Percentiles rank a stretch among this genome's conserved stretches.
Evolutionary conservation across 1,140 invertebrate species (phyloP).

Genomic region (Stegodyphus mimosarum): DNA sequence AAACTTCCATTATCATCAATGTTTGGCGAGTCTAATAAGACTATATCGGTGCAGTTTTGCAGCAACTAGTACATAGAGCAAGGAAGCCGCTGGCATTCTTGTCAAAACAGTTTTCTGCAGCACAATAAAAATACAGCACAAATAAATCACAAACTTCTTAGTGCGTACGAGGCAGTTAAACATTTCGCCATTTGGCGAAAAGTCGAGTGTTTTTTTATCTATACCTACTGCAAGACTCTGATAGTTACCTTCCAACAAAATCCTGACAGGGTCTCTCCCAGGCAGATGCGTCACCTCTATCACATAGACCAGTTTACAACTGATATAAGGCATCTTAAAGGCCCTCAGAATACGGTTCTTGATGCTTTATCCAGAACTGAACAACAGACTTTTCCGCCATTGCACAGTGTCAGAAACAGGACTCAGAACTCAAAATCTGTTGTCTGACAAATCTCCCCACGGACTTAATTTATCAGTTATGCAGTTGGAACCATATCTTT

Average conservation of each 20-base stretch:
- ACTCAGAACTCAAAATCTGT: neutral
- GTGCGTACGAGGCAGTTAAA: neutral
- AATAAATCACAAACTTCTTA: constrained; percentile 70
- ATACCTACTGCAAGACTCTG: constrained; percentile 17
- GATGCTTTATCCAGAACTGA: constrained; percentile 45
- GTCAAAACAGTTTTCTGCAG: constrained; percentile 3
- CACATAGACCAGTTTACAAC: constrained; percentile 67
- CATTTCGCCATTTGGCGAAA: neutral
- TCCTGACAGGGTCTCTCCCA: neutral
- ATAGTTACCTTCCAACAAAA: neutral
- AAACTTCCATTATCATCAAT: neutral
- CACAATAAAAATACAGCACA: constrained; percentile 65
- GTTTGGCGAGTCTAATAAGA: neutral
- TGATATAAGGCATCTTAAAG: constrained; percentile 66
- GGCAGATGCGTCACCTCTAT: constrained; percentile 64
- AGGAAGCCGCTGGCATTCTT: constrained; percentile 17
- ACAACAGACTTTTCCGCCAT: neutral
- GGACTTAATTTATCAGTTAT: neutral
- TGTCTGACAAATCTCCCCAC: neutral
- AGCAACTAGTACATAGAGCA: neutral
- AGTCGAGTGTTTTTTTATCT: constrained; percentile 4
- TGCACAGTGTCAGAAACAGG: neutral
- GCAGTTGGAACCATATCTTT: neutral
- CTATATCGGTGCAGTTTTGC: neutral
- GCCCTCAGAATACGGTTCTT: constrained; percentile 64